A percentile compares a stretch with the other conserved stretches of the same genome.
Conservation (phyloP, 2,113 vertebrate genomes). For the Centropus bengalensis region DNA sequence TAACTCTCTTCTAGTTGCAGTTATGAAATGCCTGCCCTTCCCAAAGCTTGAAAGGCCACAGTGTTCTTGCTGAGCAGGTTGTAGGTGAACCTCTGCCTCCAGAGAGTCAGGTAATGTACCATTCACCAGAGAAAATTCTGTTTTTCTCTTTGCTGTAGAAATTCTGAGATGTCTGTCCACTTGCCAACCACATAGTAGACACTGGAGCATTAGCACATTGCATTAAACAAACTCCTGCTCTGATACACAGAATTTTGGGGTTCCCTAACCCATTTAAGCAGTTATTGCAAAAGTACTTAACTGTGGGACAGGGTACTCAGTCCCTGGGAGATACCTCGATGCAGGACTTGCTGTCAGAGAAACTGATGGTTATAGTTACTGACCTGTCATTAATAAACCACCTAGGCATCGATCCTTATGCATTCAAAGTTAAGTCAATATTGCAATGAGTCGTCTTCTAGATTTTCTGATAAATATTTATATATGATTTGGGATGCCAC, state of each 20-base stretch:
- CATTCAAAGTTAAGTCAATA: not conserved
- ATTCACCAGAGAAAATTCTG: not conserved
- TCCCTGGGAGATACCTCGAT: not conserved
- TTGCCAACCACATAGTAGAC: not conserved
- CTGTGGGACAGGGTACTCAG: not conserved
- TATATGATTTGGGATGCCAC: not conserved
- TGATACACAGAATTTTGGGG: not conserved
- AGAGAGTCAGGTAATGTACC: not conserved
- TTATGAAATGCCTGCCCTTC: not conserved
- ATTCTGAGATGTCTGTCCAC: not conserved
- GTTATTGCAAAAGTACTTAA: not conserved
- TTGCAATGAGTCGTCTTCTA: not conserved
- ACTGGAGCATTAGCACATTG: not conserved
- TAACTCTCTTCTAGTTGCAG: not conserved
- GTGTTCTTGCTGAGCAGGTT: not conserved
- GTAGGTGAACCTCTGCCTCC: not conserved
- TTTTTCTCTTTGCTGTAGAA: not conserved
- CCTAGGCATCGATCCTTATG: not conserved
- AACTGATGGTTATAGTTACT: not conserved
- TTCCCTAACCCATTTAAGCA: not conserved
- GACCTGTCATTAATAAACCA: not conserved
- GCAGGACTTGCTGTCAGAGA: not conserved
- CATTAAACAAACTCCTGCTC: not conserved
- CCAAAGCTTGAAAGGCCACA: not conserved
- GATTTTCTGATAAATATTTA: not conserved